phyloP scores from a whole-genome alignment of 2,113 vertebrate genomes.

The Hemiprocne comata region DNA sequence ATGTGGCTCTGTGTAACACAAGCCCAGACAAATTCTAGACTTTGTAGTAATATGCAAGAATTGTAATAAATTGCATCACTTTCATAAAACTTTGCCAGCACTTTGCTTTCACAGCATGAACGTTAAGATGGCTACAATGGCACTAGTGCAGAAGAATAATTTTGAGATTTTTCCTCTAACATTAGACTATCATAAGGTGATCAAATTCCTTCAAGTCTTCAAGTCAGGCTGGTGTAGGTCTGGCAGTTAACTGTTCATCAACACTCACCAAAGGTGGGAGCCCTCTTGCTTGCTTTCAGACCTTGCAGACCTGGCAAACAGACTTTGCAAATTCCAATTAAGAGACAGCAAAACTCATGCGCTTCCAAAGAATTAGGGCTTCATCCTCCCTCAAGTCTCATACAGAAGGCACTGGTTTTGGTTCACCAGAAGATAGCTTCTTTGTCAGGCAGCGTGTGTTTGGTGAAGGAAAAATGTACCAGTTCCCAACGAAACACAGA shows the following conservation, averaged over 20 bases:
- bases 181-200: not conserved
- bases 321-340: not conserved
- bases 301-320: rapidly evolving
- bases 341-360: not conserved
- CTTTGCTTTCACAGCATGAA: not conserved
- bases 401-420: not conserved
- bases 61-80: constrained; percentile 60
- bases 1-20: not conserved
- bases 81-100: not conserved
- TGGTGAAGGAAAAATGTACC: not conserved
- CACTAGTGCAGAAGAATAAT: not conserved
- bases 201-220: not conserved
- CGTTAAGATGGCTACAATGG: not conserved
- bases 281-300: not conserved
- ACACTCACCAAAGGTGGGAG: not conserved
- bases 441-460: rapidly evolving
- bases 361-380: not conserved
- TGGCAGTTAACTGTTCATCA: not conserved
- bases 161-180: not conserved
- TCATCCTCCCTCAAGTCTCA: not conserved
- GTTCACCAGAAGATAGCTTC: not conserved
- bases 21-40: constrained; percentile 39
- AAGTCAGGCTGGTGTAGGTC: not conserved
- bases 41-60: constrained; percentile 29
- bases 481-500: not conserved